Conservation (phyloP, 2,113 vertebrate genomes). For the Myotis brandtii region DNA sequence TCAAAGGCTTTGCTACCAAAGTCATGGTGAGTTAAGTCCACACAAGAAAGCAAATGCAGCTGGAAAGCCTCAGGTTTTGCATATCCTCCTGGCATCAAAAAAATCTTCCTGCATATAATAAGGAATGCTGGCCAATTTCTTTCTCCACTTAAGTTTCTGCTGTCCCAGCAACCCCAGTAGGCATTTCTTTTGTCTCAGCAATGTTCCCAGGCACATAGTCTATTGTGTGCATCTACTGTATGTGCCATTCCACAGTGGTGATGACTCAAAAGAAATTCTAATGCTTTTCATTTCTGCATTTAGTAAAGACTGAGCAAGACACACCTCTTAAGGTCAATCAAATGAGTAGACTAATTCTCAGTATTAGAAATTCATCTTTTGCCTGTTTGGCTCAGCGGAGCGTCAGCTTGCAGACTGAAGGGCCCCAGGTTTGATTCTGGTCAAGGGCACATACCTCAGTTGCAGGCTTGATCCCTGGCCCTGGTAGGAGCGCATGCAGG, state of each 20-base stretch:
- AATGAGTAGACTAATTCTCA: background rate
- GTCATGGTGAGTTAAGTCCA: background rate
- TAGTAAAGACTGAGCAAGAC: background rate
- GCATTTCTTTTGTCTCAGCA: background rate
- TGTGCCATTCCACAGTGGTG: background rate
- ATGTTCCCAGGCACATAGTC: background rate
- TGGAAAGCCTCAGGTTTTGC: background rate
- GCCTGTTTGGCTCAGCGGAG: too few relatives aligned
- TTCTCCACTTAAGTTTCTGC: background rate
- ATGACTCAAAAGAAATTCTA: background rate
- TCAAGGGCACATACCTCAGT: too few relatives aligned
- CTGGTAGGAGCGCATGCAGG: too few relatives aligned
- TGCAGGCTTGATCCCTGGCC: too few relatives aligned
- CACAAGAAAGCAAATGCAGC: background rate
- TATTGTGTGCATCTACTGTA: background rate
- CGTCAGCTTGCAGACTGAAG: too few relatives aligned
- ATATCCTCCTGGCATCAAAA: background rate
- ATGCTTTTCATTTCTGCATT: conserved; percentile 3
- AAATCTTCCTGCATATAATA: background rate
- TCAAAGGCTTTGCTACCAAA: background rate
- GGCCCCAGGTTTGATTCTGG: too few relatives aligned
- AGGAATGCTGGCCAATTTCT: background rate
- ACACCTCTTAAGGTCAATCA: background rate
- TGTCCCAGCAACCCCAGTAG: background rate
- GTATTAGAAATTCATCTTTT: background rate